phyloP scores from a whole-genome alignment of 2,113 vertebrate species.

The Antennarius striatus region DNA sequence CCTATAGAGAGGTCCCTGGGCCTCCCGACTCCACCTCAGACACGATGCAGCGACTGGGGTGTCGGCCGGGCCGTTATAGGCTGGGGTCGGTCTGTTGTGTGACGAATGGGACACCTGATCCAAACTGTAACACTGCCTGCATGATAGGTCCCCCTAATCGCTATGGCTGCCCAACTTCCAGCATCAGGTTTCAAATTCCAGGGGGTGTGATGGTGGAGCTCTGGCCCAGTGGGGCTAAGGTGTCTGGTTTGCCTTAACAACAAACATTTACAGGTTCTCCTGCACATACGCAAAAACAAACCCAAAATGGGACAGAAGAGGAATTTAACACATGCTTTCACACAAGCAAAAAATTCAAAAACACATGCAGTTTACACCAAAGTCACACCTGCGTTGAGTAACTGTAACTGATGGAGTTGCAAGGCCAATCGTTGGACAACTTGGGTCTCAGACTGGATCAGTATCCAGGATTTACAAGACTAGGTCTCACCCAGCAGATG shows the following conservation, averaged over 20 bases:
- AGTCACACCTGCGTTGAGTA: constrained; percentile 20
- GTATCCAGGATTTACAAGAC: constrained; percentile 52
- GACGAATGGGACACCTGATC: constrained; percentile 80
- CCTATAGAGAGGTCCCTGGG: constrained; percentile 39
- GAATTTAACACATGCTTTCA: constrained; percentile 30
- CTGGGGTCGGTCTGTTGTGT: constrained; percentile 47
- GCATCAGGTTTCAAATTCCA: constrained; percentile 72
- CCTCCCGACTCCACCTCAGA: constrained; percentile 47
- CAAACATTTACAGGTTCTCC: constrained; percentile 59
- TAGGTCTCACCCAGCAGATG: constrained; percentile 44
- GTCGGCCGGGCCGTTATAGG: constrained; percentile 29
- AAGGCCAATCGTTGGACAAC: constrained; percentile 12
- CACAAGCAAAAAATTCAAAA: constrained; percentile 16
- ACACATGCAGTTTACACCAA: constrained; percentile 7
- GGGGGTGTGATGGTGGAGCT: constrained; percentile 47
- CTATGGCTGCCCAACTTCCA: constrained; percentile 63
- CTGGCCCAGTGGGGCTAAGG: constrained; percentile 47
- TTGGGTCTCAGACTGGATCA: constrained; percentile 35
- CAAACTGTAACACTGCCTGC: constrained; percentile 74
- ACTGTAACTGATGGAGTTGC: constrained; percentile 30
- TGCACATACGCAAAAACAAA: constrained; percentile 31
- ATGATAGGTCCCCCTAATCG: constrained; percentile 70
- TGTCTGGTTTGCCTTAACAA: constrained; percentile 67
- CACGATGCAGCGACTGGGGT: constrained; percentile 31
- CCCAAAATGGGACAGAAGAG: constrained; percentile 38